Base-by-base conservation (phyloP, 2,888 invertebrate genomes). In the Ornithoptera priamus region DNA sequence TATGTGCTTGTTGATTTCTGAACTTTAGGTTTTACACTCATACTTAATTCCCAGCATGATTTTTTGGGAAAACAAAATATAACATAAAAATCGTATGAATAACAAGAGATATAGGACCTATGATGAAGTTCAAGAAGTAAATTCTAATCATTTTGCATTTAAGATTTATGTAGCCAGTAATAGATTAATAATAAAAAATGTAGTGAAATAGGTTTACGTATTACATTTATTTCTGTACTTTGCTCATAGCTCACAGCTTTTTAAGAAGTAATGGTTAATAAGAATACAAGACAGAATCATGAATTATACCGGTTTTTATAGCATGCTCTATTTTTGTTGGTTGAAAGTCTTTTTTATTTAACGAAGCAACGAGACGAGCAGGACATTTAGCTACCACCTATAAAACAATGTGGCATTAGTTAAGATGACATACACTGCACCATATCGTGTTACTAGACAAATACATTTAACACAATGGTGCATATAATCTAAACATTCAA, bases 1-100 rank as follows among this genome's bases (percentile, higher is more conserved):
- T 70, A 69, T 72, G 61, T 66, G 77, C 77, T 79, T 78, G 76
- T 79, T 78, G 75, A 75, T 74, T 73, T 58, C 8, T 58, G 18
- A 12, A 67, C 62, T 67, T 50, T 36, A 50, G 30, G 30, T 61
- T 61, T 61, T 36, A 39, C 15, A 12, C 18, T 17, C 15, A 17
- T 15, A 17, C 4, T 50, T 17, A 50, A 15, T 3, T 17, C 5
- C 17, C 2, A 6, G 17, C 17, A 6, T 53, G 10, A 12, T 53
- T 53, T 53, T 53, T 53, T n/a, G 18, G 18, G n/a, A 53, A 50
- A n/a, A 53, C n/a, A n/a, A 18, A 6, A n/a, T 0, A n/a, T 18
- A 53, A 53, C 46, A 50, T 50, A 53, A 53, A n/a, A n/a, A 53
- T 18, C 6, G 7, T 4, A 18, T 18, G 7, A 53, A 53, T n/a